Percentiles rank a stretch among this genome's conserved stretches.
These are phyloP conservation scores for Archaeoteleia sp. DNA, from an alignment of 2,888 invertebrate genomes.

Conservation along the genomic window DNA sequence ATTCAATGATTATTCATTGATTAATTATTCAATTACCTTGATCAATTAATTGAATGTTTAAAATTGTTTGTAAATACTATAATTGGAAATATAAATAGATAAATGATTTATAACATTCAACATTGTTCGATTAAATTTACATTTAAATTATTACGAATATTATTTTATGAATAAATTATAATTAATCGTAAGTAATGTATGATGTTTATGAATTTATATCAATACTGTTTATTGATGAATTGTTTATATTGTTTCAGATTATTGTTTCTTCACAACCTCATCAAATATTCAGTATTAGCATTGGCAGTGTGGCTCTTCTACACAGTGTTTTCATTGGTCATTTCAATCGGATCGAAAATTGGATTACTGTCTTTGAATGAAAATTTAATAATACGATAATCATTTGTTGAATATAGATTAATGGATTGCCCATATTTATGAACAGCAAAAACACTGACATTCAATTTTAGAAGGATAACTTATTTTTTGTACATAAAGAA, in stretches of 20 bases:
- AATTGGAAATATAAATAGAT: no score
- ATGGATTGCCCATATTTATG: not conserved
- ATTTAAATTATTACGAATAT: no score
- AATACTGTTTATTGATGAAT: constrained; percentile 2
- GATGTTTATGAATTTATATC: no score
- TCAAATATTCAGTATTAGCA: constrained; percentile 53
- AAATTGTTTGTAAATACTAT: no score
- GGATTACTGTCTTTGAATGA: constrained; percentile 44
- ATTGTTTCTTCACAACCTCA: constrained; percentile 55
- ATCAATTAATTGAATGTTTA: no score
- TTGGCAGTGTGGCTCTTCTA: constrained; percentile 36
- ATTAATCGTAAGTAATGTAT: no score
- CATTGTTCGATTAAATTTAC: no score
- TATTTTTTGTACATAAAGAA: constrained; percentile 5
- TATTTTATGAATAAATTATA: not conserved
- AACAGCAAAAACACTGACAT: constrained; percentile 2
- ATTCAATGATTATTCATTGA: no score
- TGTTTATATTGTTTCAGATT: constrained; percentile 53
- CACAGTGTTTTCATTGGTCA: constrained; percentile 18
- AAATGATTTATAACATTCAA: no score
- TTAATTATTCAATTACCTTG: no score
- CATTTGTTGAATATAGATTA: not conserved
- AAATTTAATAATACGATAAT: constrained; percentile 47
- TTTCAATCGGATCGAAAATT: constrained; percentile 43
- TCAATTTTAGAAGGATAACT: no score